phyloP scores from a whole-genome alignment of 2,113 vertebrate species.

The Eulacestoma nigropectus region DNA sequence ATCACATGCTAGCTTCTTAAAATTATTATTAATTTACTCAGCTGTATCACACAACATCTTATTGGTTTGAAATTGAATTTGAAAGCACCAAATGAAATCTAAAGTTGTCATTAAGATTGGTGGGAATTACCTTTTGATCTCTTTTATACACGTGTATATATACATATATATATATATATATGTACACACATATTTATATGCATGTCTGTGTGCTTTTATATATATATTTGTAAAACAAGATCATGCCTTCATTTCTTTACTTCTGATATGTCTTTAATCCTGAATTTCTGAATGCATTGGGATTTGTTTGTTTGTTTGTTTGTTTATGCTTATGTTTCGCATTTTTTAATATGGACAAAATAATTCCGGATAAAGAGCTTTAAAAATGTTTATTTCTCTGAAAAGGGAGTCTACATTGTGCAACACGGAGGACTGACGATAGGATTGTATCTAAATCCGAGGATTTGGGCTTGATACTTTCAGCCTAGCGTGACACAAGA shows the following conservation, averaged over 20 bases:
- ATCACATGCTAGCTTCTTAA: background rate
- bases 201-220: background rate
- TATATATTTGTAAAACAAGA: background rate
- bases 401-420: background rate
- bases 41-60: background rate
- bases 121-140: background rate
- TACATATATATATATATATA: too few relatives aligned
- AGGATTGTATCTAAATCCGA: background rate
- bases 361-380: conserved; percentile 9
- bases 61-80: background rate
- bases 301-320: background rate
- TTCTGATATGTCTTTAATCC: background rate
- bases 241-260: background rate
- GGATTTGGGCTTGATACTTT: conserved; percentile 25
- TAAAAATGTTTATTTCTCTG: background rate
- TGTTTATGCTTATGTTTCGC: background rate
- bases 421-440: background rate
- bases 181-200: background rate
- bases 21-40: background rate
- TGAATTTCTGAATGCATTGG: background rate
- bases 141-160: background rate
- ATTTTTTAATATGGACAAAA: background rate
- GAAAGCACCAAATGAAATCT: background rate
- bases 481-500: background rate
- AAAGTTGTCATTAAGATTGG: background rate